Percentiles rank a stretch among this genome's conserved stretches.
Conservation (phyloP, 2,113 vertebrate genomes). For the Malurus melanocephalus region DNA sequence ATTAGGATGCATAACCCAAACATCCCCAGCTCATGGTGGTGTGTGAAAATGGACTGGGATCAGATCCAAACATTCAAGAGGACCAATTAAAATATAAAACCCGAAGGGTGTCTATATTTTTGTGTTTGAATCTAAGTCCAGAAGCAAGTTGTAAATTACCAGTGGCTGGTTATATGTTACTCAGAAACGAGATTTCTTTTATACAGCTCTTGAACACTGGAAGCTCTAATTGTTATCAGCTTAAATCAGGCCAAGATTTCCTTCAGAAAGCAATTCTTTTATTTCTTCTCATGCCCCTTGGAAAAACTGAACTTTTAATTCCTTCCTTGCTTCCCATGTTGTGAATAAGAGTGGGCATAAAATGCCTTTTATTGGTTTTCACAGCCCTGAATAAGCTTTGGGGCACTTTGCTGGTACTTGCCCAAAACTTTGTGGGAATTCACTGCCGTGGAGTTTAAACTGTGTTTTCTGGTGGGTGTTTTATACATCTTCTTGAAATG, state of each 20-base stretch:
- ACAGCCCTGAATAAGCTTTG: background rate
- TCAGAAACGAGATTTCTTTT: background rate
- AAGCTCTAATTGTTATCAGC: background rate
- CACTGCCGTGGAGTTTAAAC: background rate
- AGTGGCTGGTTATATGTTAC: background rate
- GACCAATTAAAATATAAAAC: slow-evolving; percentile 1
- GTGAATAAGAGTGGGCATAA: background rate
- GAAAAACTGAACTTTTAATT: background rate
- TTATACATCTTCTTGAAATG: background rate
- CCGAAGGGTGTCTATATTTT: background rate
- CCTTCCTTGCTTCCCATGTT: slow-evolving; percentile 6
- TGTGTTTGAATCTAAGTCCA: background rate
- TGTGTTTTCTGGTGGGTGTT: background rate
- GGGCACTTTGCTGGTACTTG: background rate
- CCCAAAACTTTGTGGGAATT: slow-evolving; percentile 15
- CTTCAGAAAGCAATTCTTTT: background rate
- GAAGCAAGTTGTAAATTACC: background rate
- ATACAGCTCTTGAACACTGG: background rate
- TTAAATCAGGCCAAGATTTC: background rate
- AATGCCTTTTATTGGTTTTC: slow-evolving; percentile 7
- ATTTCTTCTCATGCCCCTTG: background rate
- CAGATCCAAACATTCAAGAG: background rate
- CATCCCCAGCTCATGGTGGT: background rate
- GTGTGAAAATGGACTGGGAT: slow-evolving; percentile 35
- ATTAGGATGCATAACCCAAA: slow-evolving; percentile 29